Base-by-base conservation (phyloP, 2,113 vertebrate species). In the Taxidea taxus region DNA sequence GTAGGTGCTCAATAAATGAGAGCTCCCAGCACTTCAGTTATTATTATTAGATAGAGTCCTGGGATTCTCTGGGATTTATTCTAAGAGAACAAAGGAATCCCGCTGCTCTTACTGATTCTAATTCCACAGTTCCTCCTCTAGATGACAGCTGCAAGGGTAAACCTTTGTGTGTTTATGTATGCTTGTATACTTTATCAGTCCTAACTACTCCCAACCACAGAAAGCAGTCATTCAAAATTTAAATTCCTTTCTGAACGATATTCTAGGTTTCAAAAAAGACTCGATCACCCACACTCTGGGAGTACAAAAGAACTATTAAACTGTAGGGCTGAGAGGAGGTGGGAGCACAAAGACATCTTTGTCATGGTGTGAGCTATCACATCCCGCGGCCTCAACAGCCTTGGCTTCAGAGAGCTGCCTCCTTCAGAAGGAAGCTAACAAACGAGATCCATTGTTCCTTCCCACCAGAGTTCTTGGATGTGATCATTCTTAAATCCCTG, bases 201-300 rank as follows among this genome's bases (percentile, higher is more conserved):
- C 37, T 82, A 81, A 84, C 74, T 64, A 77, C 37, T 96, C 64
- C 34, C 9, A 1, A 68, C 66, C 84, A 91, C 9, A 87, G 74
- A 94, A 84, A 68, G 91, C 70, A 86, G 39, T 83, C 42, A 56
- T 81, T 74, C 77, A 90, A 95, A 89, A 56, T 64, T 75, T 91
- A 78, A 93, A 97, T 95, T 90, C 90, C 90, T 97, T 74, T 92
- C 89, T 90, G 39, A 75, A 94, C 58, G 85, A 84, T 66, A 97
- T 23, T 94, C 75, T 91, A 92, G 81, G 90, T 97, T 98, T 93
- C 96, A 92, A 96, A 96, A 97, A 42, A 82, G 29, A 91, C 47
- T 56, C 60, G 74, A 29, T 95, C 96, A 96, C 86, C 93, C 92
- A 29, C 16, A 37, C 21, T 47, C 90, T 51, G 42, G 72, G 62